phyloP scores from a whole-genome alignment of 2,888 invertebrate genomes.

The Tholera decimalis region DNA sequence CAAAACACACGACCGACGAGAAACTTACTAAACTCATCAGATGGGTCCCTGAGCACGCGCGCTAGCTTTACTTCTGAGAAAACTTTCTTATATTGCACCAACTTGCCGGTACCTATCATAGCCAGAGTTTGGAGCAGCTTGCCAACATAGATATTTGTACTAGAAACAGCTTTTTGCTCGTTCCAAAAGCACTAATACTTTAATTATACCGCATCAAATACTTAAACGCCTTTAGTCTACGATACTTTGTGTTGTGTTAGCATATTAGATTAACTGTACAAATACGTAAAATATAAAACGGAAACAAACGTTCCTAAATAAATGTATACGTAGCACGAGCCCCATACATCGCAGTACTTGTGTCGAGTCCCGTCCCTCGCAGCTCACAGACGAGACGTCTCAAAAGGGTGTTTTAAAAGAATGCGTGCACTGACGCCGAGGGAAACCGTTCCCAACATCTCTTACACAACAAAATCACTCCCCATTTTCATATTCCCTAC shows the following conservation, averaged over 20 bases:
- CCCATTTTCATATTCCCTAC: conserved; percentile 72
- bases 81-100: conserved; percentile 84
- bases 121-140: conserved; percentile 64
- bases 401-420: conserved; percentile 86
- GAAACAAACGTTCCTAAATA: conserved; percentile 46
- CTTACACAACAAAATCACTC: conserved; percentile 77
- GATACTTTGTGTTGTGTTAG: neutral
- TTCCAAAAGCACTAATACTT: conserved; percentile 41
- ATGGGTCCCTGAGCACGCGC: conserved; percentile 79
- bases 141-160: conserved; percentile 49
- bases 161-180: conserved; percentile 38
- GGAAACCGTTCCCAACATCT: conserved; percentile 76
- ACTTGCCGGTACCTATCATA: conserved; percentile 75
- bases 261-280: conserved; percentile 23
- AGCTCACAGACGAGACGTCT: conserved; percentile 82
- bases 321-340: conserved; percentile 60
- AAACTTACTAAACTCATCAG: conserved; percentile 89
- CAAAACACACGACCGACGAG: conserved; percentile 77
- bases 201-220: conserved; percentile 16
- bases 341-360: conserved; percentile 72
- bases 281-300: conserved; percentile 42
- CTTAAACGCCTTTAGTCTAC: conserved; percentile 17
- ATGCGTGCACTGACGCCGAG: conserved; percentile 78
- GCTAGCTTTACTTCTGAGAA: conserved; percentile 79
- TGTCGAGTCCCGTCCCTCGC: conserved; percentile 71